Base-by-base conservation (phyloP, 1,140 invertebrate genomes). In the Drosophila teissieri region DNA sequence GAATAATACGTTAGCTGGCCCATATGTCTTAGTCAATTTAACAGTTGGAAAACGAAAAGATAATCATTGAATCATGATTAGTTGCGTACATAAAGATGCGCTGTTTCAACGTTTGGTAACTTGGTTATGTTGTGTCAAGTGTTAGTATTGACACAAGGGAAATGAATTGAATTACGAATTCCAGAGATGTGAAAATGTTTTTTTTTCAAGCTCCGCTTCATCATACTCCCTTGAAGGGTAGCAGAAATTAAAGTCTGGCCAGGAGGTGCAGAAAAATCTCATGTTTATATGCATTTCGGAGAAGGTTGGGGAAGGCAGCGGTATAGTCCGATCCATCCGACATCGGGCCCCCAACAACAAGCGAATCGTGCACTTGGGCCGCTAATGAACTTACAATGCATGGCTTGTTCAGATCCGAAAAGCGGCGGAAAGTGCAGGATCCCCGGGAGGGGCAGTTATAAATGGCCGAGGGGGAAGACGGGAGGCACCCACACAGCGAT, bases 371-470 rank as follows among this genome's bases (percentile, higher is more conserved):
- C 78, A 64, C 80, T 61, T 60, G 62, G 83, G 84, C 80, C 76
- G 85, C 84, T 89, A 88, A 89, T 89, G 84, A 89, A 89, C 84
- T 90, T 89, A 89, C 85, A 90, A 89, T 90, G 85, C 60, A 19
- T 56, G 44, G 73, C 68, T 80, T 85, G 81, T 80, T 86, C 80
- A 54, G 44, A 65, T 77, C 52, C 65, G 10, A 70, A 69, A 70
- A 40, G 40, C 45, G 17, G 67, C 46, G 51, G 65, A 49, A 70
- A 70, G 45, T 54, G 37, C 24, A 61, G 73, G 73, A 77, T 76
- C 40, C 48, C 31, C 37, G 45, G 14, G 22, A 34, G 51, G 53
- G 39, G 53, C 37, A 27, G 27, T 15, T 37, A 37, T 24, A 40
- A 10, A 44, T 17, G 24, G n/a, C n/a, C 24, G 5, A 8, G 10